These are phyloP conservation scores for Muscicapa striata DNA, from an alignment of 2,797 vertebrate species.

Conservation along the genomic window DNA sequence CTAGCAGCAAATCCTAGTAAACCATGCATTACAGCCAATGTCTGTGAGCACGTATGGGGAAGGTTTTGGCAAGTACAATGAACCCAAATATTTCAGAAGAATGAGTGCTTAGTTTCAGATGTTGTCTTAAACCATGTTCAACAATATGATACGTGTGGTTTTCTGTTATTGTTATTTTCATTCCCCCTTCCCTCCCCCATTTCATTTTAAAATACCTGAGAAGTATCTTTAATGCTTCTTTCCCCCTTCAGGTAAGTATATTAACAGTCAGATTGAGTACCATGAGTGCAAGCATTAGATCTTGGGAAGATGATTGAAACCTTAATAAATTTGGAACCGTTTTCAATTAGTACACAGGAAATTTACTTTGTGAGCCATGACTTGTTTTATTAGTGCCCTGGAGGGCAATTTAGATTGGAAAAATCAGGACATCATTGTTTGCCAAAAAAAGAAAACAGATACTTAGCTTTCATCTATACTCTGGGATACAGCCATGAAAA, in stretches of 20 bases:
- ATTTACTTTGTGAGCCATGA: conserved; percentile 63
- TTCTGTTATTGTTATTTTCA: neutral
- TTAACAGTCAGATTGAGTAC: conserved; percentile 12
- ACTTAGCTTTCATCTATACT: conserved; percentile 39
- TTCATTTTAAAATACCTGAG: neutral
- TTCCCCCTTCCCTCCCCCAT: rapidly evolving
- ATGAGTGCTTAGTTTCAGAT: neutral
- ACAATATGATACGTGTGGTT: neutral
- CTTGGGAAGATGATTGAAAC: conserved; percentile 46
- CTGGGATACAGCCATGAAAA: conserved; percentile 29
- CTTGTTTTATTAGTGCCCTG: conserved; percentile 62
- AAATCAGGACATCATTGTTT: conserved; percentile 61
- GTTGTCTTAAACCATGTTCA: neutral
- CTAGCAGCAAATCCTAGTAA: neutral
- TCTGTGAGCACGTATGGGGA: neutral
- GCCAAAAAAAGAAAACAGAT: conserved; percentile 61
- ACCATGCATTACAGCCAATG: neutral
- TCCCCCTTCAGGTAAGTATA: conserved; percentile 27
- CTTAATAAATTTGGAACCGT: conserved; percentile 61
- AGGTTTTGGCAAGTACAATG: neutral
- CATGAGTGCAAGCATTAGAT: neutral
- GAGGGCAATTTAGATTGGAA: conserved; percentile 63
- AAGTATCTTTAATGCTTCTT: neutral
- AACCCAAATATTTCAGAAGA: neutral
- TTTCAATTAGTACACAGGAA: conserved; percentile 71